Percentiles rank a stretch among this genome's conserved stretches.
These are phyloP conservation scores for Leptinotarsa texana DNA, from an alignment of 1,140 invertebrate genomes.

Conservation along the genomic window DNA sequence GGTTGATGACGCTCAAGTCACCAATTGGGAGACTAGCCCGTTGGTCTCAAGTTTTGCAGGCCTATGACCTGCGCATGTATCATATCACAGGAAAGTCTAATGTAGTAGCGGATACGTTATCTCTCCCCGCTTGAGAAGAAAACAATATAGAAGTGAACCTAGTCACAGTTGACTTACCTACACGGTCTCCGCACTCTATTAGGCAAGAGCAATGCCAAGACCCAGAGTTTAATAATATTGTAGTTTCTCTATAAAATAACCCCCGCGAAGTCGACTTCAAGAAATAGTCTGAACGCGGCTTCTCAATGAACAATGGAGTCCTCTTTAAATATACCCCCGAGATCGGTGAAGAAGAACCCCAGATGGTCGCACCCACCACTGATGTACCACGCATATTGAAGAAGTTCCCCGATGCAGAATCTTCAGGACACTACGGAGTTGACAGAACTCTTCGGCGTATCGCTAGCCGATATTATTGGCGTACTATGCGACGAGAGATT, in stretches of 20 bases:
- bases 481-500: conserved; percentile 19
- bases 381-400: background rate
- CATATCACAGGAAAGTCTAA: conserved; percentile 35
- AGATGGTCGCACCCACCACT: background rate
- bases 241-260: background rate
- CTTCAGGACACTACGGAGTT: no score
- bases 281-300: background rate
- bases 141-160: conserved; percentile 11
- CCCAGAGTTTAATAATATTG: conserved; percentile 31
- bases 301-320: background rate
- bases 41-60: no score
- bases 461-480: conserved; percentile 25
- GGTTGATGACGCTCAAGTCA: conserved; percentile 51
- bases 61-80: conserved; percentile 25
- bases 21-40: no score
- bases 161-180: conserved; percentile 13
- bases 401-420: background rate
- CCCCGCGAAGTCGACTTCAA: background rate
- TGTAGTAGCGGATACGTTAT: conserved; percentile 30
- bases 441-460: conserved; percentile 14
- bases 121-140: conserved; percentile 17
- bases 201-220: conserved; percentile 33
- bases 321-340: background rate
- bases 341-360: background rate
- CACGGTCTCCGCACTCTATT: background rate